phyloP scores from a whole-genome alignment of 2,888 invertebrate species.

The Noctua janthe region DNA sequence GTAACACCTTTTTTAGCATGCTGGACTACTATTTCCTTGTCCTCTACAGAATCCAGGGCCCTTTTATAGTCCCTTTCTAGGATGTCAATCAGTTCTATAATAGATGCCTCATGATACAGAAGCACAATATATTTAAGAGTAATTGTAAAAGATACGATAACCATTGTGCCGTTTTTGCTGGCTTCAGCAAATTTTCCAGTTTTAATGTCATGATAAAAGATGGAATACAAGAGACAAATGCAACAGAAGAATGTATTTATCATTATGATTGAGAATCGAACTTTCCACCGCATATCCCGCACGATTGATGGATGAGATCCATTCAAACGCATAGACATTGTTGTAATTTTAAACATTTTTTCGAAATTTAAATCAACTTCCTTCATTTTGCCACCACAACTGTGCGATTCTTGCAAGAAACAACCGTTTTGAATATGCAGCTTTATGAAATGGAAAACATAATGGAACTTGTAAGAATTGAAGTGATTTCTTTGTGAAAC shows the following conservation, averaged over 20 bases:
- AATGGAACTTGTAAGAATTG: constrained; percentile 28
- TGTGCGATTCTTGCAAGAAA: not conserved
- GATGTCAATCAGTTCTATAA: constrained; percentile 70
- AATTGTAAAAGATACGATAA: constrained; percentile 73
- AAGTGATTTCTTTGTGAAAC: constrained; percentile 62
- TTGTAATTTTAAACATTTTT: constrained; percentile 69
- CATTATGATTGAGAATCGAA: constrained; percentile 64
- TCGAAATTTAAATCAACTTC: constrained; percentile 69
- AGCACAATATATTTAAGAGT: constrained; percentile 75
- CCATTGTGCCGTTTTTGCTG: constrained; percentile 76
- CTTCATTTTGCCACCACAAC: constrained; percentile 50
- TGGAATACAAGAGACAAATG: constrained; percentile 70
- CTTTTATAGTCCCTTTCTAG: constrained; percentile 76
- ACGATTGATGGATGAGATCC: constrained; percentile 71
- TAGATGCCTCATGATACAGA: constrained; percentile 68
- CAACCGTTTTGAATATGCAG: constrained; percentile 11
- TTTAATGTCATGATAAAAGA: constrained; percentile 73
- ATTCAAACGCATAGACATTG: constrained; percentile 69
- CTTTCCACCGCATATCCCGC: constrained; percentile 68
- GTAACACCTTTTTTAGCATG: constrained; percentile 72
- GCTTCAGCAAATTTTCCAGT: constrained; percentile 72
- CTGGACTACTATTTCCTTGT: constrained; percentile 71
- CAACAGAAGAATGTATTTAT: constrained; percentile 47
- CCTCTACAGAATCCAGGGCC: constrained; percentile 67
- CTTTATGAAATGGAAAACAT: constrained; percentile 19